phyloP scores from a whole-genome alignment of 2,113 vertebrate genomes.

The Marmota monax region DNA sequence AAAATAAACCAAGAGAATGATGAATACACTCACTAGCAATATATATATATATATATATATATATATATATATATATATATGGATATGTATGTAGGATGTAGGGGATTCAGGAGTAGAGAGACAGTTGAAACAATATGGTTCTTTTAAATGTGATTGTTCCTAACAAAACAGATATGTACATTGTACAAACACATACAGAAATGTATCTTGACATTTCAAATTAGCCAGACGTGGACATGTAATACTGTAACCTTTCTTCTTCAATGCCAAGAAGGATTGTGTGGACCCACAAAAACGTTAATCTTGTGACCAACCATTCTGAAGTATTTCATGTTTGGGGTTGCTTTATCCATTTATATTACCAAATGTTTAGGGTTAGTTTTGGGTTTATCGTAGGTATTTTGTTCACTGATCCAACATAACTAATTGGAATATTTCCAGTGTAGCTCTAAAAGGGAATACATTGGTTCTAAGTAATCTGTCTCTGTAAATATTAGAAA shows the following conservation, averaged over 20 bases:
- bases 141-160: slow-evolving; percentile 32
- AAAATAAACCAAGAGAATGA: neutral
- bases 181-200: neutral
- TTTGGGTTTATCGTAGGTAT: neutral
- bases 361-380: neutral
- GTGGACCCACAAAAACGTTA: neutral
- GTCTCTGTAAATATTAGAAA: slow-evolving; percentile 42
- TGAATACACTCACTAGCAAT: neutral
- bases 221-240: neutral
- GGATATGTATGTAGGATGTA: neutral
- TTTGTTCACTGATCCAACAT: neutral
- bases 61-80: too few species aligned
- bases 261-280: neutral
- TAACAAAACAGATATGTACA: neutral
- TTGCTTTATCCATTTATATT: slow-evolving; percentile 38
- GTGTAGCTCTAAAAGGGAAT: neutral
- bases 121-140: neutral
- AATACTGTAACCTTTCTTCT: neutral
- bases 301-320: neutral
- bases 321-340: neutral
- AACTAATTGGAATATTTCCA: neutral
- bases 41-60: neutral
- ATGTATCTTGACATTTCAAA: slow-evolving; percentile 25
- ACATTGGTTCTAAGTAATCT: slow-evolving; percentile 14
- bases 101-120: neutral